Percentiles rank a stretch among this genome's conserved stretches.
Evolutionary conservation across 2,888 invertebrate species (phyloP).

Genomic region (Drepanosiphum platanoidis): DNA sequence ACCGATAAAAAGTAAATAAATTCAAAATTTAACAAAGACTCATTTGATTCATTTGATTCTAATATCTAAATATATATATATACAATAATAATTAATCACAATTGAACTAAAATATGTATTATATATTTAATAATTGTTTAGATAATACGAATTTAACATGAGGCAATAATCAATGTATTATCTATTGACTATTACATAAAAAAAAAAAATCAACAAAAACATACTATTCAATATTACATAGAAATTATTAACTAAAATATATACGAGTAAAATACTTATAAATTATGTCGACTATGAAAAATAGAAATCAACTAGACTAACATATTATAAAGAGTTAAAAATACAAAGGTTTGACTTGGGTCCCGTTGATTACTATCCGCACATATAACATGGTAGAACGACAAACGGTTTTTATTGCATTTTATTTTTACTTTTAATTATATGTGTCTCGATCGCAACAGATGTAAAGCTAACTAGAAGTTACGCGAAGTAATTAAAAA

Average conservation of each 20-base stretch:
- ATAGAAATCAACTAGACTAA: slow-evolving; percentile 12
- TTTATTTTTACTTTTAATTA: neutral
- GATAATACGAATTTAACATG: slow-evolving; percentile 26
- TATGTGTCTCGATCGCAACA: neutral
- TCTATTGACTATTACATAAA: slow-evolving; percentile 31
- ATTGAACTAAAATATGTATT: slow-evolving; percentile 22
- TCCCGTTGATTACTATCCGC: neutral
- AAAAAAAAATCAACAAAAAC: slow-evolving; percentile 38
- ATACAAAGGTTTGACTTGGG: neutral
- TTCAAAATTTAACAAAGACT: neutral
- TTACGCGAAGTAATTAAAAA: neutral
- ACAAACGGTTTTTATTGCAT: neutral
- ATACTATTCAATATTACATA: slow-evolving; percentile 46
- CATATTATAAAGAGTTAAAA: neutral
- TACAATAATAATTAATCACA: neutral
- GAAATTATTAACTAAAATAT: slow-evolving; percentile 30
- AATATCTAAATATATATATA: slow-evolving; percentile 26
- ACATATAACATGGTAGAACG: neutral
- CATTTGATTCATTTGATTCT: neutral
- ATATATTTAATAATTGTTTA: neutral
- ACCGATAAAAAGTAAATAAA: slow-evolving; percentile 17
- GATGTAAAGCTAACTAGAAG: neutral
- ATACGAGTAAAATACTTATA: neutral
- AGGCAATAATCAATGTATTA: slow-evolving; percentile 14
- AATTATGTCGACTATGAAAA: slow-evolving; percentile 14